Conservation (phyloP, 2,888 invertebrate species). For the Tenthredo scrophulariae region DNA sequence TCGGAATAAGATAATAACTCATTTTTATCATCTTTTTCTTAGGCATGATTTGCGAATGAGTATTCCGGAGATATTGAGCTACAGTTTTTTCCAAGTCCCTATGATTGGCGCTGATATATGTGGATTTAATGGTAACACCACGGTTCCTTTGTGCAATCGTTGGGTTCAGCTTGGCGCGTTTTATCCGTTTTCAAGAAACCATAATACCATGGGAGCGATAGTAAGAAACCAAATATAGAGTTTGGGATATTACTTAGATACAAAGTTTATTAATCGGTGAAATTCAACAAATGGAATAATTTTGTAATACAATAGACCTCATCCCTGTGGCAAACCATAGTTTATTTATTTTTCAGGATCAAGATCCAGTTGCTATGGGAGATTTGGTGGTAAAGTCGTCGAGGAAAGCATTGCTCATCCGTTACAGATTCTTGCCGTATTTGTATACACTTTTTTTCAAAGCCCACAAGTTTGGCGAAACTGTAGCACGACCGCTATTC, state of each 20-base stretch:
- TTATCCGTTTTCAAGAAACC: slow-evolving; percentile 92
- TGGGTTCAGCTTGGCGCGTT: slow-evolving; percentile 95
- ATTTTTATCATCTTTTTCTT: background rate
- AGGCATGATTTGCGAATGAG: slow-evolving; percentile 86
- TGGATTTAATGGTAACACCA: slow-evolving; percentile 89
- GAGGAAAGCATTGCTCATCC: slow-evolving; percentile 82
- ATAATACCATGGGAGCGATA: slow-evolving; percentile 85
- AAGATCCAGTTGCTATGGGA: slow-evolving; percentile 91
- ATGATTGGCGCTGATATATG: slow-evolving; percentile 93
- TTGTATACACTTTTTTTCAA: slow-evolving; percentile 89
- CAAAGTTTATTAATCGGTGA: background rate
- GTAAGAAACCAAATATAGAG: slow-evolving; percentile 78
- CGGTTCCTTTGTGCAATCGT: slow-evolving; percentile 86
- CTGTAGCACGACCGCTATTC: slow-evolving; percentile 89
- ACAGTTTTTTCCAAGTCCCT: slow-evolving; percentile 89
- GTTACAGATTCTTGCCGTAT: slow-evolving; percentile 89
- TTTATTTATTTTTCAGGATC: slow-evolving; percentile 80
- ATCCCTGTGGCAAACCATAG: background rate
- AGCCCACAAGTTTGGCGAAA: slow-evolving; percentile 85
- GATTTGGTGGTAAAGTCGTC: slow-evolving; percentile 84
- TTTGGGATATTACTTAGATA: background rate
- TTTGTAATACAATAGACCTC: no score
- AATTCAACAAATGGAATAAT: background rate
- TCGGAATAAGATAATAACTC: background rate
- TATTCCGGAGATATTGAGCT: slow-evolving; percentile 87